Percentiles rank a stretch among this genome's conserved stretches.
phyloP scores from a whole-genome alignment of 1,140 invertebrate species.

The Palaemon carinicauda region DNA sequence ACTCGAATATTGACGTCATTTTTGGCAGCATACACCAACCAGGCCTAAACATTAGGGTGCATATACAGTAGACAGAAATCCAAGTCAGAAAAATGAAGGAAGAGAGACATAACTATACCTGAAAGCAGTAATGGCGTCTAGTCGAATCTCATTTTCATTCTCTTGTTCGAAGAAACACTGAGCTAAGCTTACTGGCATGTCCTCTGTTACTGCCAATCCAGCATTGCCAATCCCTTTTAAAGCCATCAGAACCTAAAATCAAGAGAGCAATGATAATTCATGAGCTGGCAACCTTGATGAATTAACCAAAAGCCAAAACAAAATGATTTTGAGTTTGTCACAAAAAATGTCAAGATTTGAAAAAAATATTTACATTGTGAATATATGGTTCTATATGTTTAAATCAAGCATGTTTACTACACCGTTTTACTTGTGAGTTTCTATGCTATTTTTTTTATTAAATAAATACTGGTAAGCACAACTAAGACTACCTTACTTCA shows the following conservation, averaged over 20 bases:
- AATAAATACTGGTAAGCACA: no score
- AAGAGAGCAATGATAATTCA: conserved; percentile 24
- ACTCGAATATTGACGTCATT: no score
- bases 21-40: no score
- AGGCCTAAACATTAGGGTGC: no score
- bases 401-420: no score
- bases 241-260: conserved; percentile 74
- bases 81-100: background rate
- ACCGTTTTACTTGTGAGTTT: no score
- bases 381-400: no score
- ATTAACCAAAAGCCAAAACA: background rate
- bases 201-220: conserved; percentile 73
- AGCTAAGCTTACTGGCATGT: conserved; percentile 64
- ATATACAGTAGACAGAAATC: background rate
- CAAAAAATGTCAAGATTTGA: no score
- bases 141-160: conserved; percentile 64
- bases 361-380: no score
- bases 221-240: conserved; percentile 90
- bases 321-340: background rate
- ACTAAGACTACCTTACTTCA: no score
- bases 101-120: conserved; percentile 59
- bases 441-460: no score
- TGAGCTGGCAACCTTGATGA: no score
- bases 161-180: conserved; percentile 42
- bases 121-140: conserved; percentile 67